phyloP scores from a whole-genome alignment of 2,113 vertebrate genomes.

The Silurus meridionalis region DNA sequence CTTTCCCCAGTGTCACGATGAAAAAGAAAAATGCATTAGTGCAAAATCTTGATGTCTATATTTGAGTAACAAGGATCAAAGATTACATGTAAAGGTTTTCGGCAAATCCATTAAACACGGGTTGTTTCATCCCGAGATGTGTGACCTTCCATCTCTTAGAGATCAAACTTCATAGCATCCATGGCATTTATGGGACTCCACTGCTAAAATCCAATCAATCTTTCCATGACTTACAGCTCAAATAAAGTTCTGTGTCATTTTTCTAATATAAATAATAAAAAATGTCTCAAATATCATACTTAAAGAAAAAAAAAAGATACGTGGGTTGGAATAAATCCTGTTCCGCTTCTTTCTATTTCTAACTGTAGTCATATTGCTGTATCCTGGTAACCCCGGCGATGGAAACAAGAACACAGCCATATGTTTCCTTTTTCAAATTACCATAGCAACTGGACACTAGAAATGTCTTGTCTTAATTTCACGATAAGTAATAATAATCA shows the following conservation, averaged over 20 bases:
- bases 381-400: conserved; percentile 34
- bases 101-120: neutral
- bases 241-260: neutral
- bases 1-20: neutral
- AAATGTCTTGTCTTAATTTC: conserved; percentile 17
- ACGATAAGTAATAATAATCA: conserved; percentile 5
- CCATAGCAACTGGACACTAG: conserved; percentile 41
- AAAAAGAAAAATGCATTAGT: neutral
- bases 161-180: no score
- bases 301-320: neutral
- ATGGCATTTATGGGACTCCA: no score
- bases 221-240: neutral
- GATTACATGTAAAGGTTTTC: neutral
- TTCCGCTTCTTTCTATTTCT: conserved; percentile 21
- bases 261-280: neutral
- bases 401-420: conserved; percentile 33
- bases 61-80: conserved; percentile 9
- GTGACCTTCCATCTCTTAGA: neutral
- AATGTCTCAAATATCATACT: neutral
- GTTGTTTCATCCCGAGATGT: neutral
- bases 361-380: neutral
- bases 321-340: conserved; percentile 17
- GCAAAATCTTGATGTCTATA: neutral
- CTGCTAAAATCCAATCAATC: neutral
- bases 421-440: conserved; percentile 42